Evolutionary conservation across 2,113 vertebrate species (phyloP).

Genomic region (Pseudorasbora parva): DNA sequence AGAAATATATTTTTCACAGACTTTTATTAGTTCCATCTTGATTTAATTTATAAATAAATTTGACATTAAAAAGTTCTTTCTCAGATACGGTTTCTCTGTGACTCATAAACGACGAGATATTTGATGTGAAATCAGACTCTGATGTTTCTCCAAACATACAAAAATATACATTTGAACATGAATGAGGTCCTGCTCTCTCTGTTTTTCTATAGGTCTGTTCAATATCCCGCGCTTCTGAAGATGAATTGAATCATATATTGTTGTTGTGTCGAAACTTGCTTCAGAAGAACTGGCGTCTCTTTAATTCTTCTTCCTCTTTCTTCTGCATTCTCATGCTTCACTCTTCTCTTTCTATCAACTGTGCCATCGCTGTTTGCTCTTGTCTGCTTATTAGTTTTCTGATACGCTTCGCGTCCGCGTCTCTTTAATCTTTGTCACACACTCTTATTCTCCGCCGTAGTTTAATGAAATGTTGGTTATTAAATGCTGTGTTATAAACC

Average conservation of each 20-base stretch:
- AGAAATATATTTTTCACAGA: background rate
- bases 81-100: background rate
- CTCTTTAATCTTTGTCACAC: constrained; percentile 10
- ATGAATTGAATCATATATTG: constrained; percentile 78
- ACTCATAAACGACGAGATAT: too few species aligned
- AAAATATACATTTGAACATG: background rate
- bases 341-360: background rate
- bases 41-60: background rate
- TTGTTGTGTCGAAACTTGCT: constrained; percentile 57
- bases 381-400: constrained; percentile 57
- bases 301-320: constrained; percentile 24
- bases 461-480: constrained; percentile 8
- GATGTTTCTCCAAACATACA: background rate
- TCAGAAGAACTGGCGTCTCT: constrained; percentile 51
- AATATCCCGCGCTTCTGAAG: constrained; percentile 51
- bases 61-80: background rate
- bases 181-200: background rate
- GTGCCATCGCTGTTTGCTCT: background rate
- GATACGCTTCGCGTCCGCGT: constrained; percentile 4
- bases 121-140: background rate
- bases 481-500: constrained; percentile 18
- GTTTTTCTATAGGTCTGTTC: background rate
- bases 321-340: background rate
- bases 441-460: background rate
- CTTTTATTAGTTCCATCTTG: background rate